phyloP scores from a whole-genome alignment of 64 coral and sea anemone genomes.

The Astreopora myriophthalma region DNA sequence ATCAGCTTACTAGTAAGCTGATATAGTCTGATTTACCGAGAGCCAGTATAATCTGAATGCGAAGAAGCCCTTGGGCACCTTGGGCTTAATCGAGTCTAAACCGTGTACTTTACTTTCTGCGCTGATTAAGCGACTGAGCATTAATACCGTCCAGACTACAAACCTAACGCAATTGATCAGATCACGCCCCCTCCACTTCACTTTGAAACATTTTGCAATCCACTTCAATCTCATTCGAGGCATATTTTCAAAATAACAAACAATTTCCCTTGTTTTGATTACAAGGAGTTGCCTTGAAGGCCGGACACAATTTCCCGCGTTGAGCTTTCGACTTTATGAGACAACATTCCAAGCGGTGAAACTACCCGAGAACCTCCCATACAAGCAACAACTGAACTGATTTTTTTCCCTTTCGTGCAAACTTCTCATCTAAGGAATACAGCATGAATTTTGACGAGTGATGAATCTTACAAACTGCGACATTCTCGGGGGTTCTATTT shows the following conservation, averaged over 20 bases:
- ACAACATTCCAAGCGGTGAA: too few relatives aligned
- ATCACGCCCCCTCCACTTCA: conserved; percentile 9
- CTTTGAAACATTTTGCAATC: background rate
- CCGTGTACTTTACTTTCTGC: background rate
- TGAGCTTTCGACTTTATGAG: background rate
- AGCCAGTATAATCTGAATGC: background rate
- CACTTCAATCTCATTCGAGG: background rate
- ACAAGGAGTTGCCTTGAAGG: background rate
- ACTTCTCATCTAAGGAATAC: background rate
- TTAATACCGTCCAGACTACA: background rate
- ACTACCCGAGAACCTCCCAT: too few relatives aligned
- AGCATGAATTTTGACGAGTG: conserved; percentile 19
- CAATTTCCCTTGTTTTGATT: background rate
- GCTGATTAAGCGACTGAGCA: background rate
- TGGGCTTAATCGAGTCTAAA: background rate
- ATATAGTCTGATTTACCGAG: background rate
- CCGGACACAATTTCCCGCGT: background rate
- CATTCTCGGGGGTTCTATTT: background rate
- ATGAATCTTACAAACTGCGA: background rate
- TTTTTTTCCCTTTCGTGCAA: background rate
- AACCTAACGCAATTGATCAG: background rate
- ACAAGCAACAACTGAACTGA: background rate
- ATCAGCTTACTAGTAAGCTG: conserved; percentile 35
- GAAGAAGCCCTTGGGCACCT: background rate
- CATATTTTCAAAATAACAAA: background rate